Evolutionary conservation across 2,888 invertebrate genomes (phyloP).

Genomic region (Synergus gifuensis): DNA sequence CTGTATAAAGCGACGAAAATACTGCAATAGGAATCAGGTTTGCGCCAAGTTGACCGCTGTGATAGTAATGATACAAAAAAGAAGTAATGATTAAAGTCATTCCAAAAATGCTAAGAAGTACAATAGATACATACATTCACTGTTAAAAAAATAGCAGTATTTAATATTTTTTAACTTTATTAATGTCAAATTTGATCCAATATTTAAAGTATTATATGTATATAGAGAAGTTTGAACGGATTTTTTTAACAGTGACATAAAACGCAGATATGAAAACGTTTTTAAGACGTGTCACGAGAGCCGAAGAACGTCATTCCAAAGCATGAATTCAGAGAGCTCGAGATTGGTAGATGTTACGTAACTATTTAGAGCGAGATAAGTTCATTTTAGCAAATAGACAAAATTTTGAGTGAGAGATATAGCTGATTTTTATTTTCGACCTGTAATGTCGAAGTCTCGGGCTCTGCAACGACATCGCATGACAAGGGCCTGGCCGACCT

Average conservation of each 20-base stretch:
- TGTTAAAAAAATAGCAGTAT: background rate
- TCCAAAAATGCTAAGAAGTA: slow-evolving; percentile 36
- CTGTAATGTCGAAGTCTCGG: slow-evolving; percentile 90
- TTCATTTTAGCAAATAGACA: slow-evolving; percentile 51
- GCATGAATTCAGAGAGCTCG: slow-evolving; percentile 73
- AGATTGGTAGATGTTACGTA: slow-evolving; percentile 60
- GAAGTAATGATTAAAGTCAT: slow-evolving; percentile 28
- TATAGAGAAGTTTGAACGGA: background rate
- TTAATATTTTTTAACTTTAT: background rate
- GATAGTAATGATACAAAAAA: slow-evolving; percentile 10
- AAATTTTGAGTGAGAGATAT: slow-evolving; percentile 59
- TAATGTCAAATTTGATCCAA: background rate
- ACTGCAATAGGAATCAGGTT: slow-evolving; percentile 31
- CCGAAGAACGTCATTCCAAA: slow-evolving; percentile 73
- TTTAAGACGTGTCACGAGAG: slow-evolving; percentile 54
- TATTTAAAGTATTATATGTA: background rate
- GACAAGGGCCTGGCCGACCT: slow-evolving; percentile 76
- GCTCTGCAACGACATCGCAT: slow-evolving; percentile 78
- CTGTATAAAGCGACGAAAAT: slow-evolving; percentile 19
- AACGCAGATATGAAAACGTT: slow-evolving; percentile 42
- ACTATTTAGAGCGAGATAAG: slow-evolving; percentile 52
- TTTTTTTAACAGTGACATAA: slow-evolving; percentile 50
- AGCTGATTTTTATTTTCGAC: slow-evolving; percentile 78
- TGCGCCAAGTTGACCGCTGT: slow-evolving; percentile 23
- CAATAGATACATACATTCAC: slow-evolving; percentile 18